Conservation (phyloP, 2,797 vertebrate genomes). For the Alca torda region DNA sequence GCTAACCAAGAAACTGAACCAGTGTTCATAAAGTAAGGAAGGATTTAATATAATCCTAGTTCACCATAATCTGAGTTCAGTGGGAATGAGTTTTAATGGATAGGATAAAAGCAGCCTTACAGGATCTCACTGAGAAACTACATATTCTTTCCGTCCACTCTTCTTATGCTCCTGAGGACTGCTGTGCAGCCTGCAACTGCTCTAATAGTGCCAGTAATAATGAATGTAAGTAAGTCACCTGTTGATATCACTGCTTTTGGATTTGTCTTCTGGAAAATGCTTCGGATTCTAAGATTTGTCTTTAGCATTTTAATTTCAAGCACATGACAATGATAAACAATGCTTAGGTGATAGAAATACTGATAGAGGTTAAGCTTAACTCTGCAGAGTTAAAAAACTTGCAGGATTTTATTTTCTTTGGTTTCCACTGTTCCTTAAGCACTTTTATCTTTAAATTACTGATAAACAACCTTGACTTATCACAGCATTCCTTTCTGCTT, state of each 20-base stretch:
- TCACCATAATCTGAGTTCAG: background rate
- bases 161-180: background rate
- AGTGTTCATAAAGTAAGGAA: background rate
- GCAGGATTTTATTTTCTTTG: background rate
- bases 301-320: conserved; percentile 59
- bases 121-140: background rate
- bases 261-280: conserved; percentile 39
- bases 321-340: background rate
- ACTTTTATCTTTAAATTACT: background rate
- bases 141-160: background rate
- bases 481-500: background rate
- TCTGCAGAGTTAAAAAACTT: background rate
- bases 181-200: conserved; percentile 9
- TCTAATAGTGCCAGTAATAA: background rate
- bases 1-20: background rate
- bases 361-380: background rate
- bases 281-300: conserved; percentile 28
- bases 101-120: background rate
- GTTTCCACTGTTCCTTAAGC: background rate
- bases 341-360: background rate
- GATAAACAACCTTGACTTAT: background rate
- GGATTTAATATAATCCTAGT: background rate
- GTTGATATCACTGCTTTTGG: conserved; percentile 26
- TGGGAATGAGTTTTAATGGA: background rate
- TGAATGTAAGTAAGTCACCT: conserved; percentile 4